These are phyloP conservation scores for Pteronotus mesoamericanus DNA, from an alignment of 2,797 vertebrate genomes.

Conservation along the genomic window DNA sequence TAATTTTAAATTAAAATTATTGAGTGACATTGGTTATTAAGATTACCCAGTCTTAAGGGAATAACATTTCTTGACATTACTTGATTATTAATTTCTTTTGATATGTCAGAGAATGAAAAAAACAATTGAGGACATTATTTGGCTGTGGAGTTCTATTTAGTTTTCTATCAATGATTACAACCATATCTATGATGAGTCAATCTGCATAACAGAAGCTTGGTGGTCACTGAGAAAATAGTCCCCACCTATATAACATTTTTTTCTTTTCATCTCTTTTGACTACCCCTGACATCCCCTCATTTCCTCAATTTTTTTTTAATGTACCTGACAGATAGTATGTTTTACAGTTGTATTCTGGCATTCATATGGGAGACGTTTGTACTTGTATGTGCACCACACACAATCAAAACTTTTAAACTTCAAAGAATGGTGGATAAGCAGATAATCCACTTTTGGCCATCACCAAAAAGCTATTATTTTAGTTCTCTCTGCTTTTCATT, in stretches of 20 bases:
- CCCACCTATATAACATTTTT: background rate
- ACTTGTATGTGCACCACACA: background rate
- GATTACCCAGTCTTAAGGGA: background rate
- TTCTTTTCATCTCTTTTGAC: background rate
- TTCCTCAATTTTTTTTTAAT: background rate
- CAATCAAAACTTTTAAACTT: background rate
- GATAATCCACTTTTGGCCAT: background rate
- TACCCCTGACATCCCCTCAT: background rate
- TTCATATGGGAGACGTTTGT: background rate
- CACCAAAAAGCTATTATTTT: background rate
- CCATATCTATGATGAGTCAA: background rate
- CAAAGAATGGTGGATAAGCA: background rate
- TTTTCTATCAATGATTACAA: background rate
- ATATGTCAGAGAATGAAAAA: background rate
- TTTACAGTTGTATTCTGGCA: background rate
- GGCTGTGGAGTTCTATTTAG: background rate
- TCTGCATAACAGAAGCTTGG: background rate
- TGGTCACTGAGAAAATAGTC: background rate
- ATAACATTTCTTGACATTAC: background rate
- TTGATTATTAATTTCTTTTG: background rate
- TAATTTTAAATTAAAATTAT: background rate
- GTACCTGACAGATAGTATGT: background rate
- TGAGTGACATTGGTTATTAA: background rate
- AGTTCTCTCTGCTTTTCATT: background rate
- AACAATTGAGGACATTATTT: background rate